phyloP scores from a whole-genome alignment of 2,888 invertebrate genomes.

The Melieria omissa region DNA sequence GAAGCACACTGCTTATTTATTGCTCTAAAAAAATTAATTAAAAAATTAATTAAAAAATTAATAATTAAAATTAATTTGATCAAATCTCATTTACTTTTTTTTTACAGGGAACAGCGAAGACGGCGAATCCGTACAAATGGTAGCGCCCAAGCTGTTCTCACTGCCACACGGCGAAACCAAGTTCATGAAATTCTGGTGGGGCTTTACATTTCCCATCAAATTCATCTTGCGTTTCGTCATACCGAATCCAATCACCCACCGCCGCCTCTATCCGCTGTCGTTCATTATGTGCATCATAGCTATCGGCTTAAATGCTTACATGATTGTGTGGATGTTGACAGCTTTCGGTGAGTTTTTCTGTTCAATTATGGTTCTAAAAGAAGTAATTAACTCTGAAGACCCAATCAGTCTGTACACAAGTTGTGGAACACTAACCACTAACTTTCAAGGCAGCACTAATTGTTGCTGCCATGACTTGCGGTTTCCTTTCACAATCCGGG shows the following conservation, averaged over 20 bases:
- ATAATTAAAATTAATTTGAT: neutral
- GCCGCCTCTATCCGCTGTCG: conserved; percentile 77
- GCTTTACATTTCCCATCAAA: conserved; percentile 79
- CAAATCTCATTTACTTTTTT: neutral
- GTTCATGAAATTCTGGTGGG: conserved; percentile 70
- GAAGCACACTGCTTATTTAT: neutral
- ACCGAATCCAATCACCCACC: conserved; percentile 75
- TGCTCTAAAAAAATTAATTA: neutral
- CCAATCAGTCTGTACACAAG: too few species aligned
- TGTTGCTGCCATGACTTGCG: too few species aligned
- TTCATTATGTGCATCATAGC: conserved; percentile 89
- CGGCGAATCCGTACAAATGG: conserved; percentile 45
- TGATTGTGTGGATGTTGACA: conserved; percentile 93
- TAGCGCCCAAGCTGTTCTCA: conserved; percentile 65
- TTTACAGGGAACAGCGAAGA: conserved; percentile 54
- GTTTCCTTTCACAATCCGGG: too few species aligned
- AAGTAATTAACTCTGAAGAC: too few species aligned
- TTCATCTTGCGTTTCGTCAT: conserved; percentile 75
- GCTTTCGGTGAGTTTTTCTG: conserved; percentile 75
- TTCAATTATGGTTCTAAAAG: too few species aligned
- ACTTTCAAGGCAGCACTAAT: too few species aligned
- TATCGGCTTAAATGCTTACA: conserved; percentile 86
- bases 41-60: conserved; percentile 19
- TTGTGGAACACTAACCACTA: too few species aligned
- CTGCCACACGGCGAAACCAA: conserved; percentile 64